A percentile compares a stretch with the other conserved stretches of the same genome.
These are phyloP conservation scores for Phainopepla nitens DNA, from an alignment of 2,113 vertebrate species.

Conservation along the genomic window DNA sequence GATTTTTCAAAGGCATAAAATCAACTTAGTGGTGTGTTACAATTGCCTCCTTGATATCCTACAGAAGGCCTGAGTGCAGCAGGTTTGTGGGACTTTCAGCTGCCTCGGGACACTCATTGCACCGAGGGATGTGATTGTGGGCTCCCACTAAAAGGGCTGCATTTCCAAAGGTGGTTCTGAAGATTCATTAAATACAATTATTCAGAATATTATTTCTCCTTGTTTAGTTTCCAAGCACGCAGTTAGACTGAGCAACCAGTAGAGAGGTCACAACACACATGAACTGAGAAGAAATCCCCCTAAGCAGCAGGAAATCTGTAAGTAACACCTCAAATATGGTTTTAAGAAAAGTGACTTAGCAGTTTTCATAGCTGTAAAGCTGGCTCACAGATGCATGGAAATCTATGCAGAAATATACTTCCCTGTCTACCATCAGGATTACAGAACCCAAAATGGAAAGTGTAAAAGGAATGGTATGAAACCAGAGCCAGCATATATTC, in stretches of 20 bases:
- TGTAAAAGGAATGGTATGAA: not conserved
- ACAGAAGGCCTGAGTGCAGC: not conserved
- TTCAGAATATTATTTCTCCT: not conserved
- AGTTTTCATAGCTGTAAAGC: conserved; percentile 52
- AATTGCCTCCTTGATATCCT: not conserved
- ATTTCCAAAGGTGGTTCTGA: not conserved
- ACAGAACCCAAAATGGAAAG: not conserved
- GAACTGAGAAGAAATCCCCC: not conserved
- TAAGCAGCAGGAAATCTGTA: conserved; percentile 8
- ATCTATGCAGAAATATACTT: not conserved
- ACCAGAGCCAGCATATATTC: not conserved
- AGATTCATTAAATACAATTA: not conserved
- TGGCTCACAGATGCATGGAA: conserved; percentile 5
- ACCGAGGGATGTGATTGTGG: not conserved
- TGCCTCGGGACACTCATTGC: not conserved
- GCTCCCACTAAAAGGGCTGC: not conserved
- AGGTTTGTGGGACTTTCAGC: not conserved
- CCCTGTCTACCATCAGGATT: not conserved
- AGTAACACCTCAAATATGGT: not conserved
- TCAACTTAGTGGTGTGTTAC: not conserved
- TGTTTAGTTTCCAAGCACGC: not conserved
- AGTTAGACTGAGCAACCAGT: not conserved
- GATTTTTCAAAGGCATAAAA: conserved; percentile 4
- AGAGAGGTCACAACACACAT: not conserved
- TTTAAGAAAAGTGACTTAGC: conserved; percentile 40